Base-by-base conservation (phyloP, 1,140 invertebrate genomes). In the Achatina immaculata region DNA sequence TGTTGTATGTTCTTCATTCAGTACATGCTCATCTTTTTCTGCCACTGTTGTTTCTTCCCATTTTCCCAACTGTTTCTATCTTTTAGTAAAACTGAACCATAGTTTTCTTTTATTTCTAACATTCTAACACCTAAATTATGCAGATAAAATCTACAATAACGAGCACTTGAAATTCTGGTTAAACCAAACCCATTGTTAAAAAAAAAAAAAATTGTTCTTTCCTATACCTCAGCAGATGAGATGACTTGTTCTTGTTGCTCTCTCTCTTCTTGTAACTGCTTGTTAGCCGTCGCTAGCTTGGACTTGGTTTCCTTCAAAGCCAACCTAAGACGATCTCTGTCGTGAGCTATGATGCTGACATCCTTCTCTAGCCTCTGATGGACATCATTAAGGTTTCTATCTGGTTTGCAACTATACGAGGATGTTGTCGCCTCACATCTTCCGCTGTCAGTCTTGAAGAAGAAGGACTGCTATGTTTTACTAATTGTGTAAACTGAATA, bases 401-500 rank as follows among this genome's bases (percentile, higher is more conserved):
- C 62, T 86, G 82, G 72, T 88, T 88, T 36, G 86, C 86, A 36
- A 88, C 34, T 1, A 81, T 78, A 24, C 86, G 78, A 0, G 86
- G 86, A 78, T 88, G 86, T 38, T 88, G 86, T 45, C 81, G 83
- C 21, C 86, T 77, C 2, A 88, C 80, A 40, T 88, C 85, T 43
- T 86, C 83, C n/a, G 86, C 83, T 21, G 86, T 86, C n/a, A 88
- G 73, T 51, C 86, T 87, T 68, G n/a, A 68, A 31, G 66, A 40
- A 16, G 14, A 11, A 68, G 14, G 34, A 68, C 31, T 14, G 14
- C 65, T 68, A n/a, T 68, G 14, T 16, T 68, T 68, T 68, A 68
- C 21, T 16, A 21, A 68, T 11, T 14, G 9, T 16, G 65, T 21
- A 34, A 11, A 34, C n/a, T n/a, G n/a, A n/a, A n/a, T n/a, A n/a